Evolutionary conservation across 2,113 vertebrate species (phyloP).

Genomic region (Pelodiscus sinensis): DNA sequence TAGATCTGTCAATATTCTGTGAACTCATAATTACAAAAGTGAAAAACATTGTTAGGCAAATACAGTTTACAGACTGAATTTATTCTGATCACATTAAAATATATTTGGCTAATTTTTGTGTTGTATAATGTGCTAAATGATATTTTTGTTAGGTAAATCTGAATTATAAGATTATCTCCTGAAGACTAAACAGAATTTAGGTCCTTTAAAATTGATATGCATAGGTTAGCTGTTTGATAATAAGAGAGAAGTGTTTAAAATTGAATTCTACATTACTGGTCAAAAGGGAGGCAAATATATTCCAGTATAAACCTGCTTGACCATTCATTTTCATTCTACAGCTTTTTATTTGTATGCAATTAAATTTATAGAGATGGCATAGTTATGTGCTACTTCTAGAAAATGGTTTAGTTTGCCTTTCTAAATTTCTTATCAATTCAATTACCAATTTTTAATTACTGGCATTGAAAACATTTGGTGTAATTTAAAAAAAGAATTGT

Average conservation of each 20-base stretch:
- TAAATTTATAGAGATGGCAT: not conserved
- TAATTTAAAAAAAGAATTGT: not conserved
- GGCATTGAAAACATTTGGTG: not conserved
- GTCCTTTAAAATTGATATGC: not conserved
- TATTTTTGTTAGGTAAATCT: not conserved
- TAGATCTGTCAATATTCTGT: not conserved
- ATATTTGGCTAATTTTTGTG: not conserved
- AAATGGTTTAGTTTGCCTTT: not conserved
- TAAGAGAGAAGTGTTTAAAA: not conserved
- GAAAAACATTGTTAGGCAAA: not conserved
- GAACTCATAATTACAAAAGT: not conserved
- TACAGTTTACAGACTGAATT: not conserved
- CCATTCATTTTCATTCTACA: not conserved
- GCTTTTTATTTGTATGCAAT: not conserved
- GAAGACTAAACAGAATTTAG: not conserved
- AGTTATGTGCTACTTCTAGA: not conserved
- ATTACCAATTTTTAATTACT: not conserved
- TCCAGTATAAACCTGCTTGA: not conserved
- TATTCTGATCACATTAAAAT: not conserved
- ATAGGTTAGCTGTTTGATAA: slow-evolving; percentile 21
- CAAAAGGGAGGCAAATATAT: not conserved
- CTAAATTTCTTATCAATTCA: not conserved
- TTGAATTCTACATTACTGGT: not conserved
- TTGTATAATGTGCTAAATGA: not conserved
- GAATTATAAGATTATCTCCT: not conserved